Evolutionary conservation across 2,888 invertebrate genomes (phyloP).

Genomic region (Uropetala carovei): DNA sequence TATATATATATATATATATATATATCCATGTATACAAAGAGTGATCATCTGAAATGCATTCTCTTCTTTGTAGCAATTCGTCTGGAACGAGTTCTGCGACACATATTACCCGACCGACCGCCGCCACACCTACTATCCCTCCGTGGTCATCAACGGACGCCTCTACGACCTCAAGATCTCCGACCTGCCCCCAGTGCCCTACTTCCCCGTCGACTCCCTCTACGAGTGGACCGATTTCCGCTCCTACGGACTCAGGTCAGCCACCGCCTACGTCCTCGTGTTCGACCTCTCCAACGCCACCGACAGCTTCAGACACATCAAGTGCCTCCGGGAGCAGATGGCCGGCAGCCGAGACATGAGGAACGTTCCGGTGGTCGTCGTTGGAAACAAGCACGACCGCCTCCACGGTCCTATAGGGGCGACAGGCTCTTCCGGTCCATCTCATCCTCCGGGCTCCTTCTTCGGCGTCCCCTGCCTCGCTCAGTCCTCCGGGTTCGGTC

Average conservation of each 20-base stretch:
- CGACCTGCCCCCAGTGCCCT: slow-evolving; percentile 90
- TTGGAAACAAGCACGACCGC: slow-evolving; percentile 94
- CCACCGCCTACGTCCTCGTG: slow-evolving; percentile 94
- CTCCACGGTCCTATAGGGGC: slow-evolving; percentile 14
- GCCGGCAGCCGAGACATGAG: slow-evolving; percentile 94
- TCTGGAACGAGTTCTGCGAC: slow-evolving; percentile 90
- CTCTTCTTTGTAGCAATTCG: slow-evolving; percentile 85
- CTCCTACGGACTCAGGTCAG: slow-evolving; percentile 89
- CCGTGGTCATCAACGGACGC: slow-evolving; percentile 89
- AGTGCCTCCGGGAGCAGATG: slow-evolving; percentile 94
- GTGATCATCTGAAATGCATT: not conserved
- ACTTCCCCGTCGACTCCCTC: slow-evolving; percentile 93
- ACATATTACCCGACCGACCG: slow-evolving; percentile 86
- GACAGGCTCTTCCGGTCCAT: not conserved
- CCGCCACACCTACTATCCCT: slow-evolving; percentile 88
- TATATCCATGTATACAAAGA: too few species aligned
- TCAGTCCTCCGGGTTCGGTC: slow-evolving; percentile 19
- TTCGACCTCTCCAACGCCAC: slow-evolving; percentile 92
- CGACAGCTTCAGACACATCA: slow-evolving; percentile 93
- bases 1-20: too few species aligned
- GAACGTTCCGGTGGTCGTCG: slow-evolving; percentile 91
- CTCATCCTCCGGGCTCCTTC: slow-evolving; percentile 42
- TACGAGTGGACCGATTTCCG: slow-evolving; percentile 94
- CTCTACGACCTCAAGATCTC: slow-evolving; percentile 91
- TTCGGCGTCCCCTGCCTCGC: slow-evolving; percentile 27